These are phyloP conservation scores for Scylla paramamosain DNA, from an alignment of 1,140 invertebrate genomes.

Conservation along the genomic window DNA sequence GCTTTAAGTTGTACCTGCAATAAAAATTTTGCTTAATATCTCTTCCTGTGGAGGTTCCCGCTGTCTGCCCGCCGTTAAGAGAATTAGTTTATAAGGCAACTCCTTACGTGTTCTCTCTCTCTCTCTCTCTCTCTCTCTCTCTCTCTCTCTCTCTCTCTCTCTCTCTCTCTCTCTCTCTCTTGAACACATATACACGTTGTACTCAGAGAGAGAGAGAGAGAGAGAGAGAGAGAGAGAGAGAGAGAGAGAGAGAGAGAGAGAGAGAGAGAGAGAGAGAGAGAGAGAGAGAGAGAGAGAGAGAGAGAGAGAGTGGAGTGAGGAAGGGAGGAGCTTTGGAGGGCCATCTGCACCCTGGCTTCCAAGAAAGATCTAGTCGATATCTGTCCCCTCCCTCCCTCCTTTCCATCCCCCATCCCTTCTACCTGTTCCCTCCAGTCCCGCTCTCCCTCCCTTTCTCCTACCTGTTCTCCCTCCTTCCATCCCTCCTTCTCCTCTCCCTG, in stretches of 20 bases:
- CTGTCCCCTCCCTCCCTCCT: not conserved
- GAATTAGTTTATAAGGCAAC: slow-evolving; percentile 27
- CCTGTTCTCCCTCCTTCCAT: not conserved
- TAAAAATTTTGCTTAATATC: slow-evolving; percentile 42
- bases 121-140: slow-evolving; percentile 1
- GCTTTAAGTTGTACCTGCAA: slow-evolving; percentile 40
- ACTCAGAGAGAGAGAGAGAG: too few species aligned
- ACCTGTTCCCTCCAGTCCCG: not conserved
- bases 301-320: slow-evolving; percentile 27
- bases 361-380: not conserved
- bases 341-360: slow-evolving; percentile 30
- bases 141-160: slow-evolving; percentile 35
- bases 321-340: not conserved
- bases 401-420: too few species aligned
- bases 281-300: not conserved
- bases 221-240: too few species aligned
- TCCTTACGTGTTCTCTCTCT: not conserved
- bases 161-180: too few species aligned
- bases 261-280: slow-evolving; percentile 8
- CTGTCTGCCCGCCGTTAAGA: not conserved
- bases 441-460: not conserved
- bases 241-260: too few species aligned
- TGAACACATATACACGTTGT: too few species aligned
- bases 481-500: not conserved
- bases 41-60: not conserved